A percentile compares a stretch with the other conserved stretches of the same genome.
Conservation (phyloP, 2,797 vertebrate genomes). For the Bradypus variegatus region DNA sequence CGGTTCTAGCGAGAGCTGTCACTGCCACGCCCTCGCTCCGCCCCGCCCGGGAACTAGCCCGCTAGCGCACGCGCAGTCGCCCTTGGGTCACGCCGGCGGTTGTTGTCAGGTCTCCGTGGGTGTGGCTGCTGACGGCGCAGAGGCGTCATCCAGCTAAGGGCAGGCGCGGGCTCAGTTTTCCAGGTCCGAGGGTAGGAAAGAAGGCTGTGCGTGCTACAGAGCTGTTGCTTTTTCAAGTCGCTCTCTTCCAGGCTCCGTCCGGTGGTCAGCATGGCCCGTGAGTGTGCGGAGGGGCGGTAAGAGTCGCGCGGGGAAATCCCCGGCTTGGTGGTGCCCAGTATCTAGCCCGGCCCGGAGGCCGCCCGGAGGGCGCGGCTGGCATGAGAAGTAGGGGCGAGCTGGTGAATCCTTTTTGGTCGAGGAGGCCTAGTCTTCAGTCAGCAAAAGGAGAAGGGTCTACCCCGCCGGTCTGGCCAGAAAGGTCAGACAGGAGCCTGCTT, state of each 20-base stretch:
- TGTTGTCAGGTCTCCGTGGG: background rate
- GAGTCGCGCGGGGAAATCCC: background rate
- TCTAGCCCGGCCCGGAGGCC: background rate
- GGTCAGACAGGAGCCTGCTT: accelerated
- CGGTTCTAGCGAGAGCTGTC: background rate
- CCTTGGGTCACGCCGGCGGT: background rate
- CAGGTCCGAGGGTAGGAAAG: accelerated
- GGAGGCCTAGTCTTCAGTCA: background rate
- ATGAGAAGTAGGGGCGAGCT: background rate
- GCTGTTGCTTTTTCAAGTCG: accelerated
- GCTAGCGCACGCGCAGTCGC: slow-evolving; percentile 33
- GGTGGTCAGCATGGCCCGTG: slow-evolving; percentile 67
- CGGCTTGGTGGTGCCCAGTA: no score
- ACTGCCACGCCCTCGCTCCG: background rate
- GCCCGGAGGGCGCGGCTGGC: background rate
- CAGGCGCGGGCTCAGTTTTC: background rate
- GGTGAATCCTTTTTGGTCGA: background rate
- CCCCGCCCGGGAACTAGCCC: background rate
- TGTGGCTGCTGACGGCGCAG: background rate
- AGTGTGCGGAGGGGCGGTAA: slow-evolving; percentile 36
- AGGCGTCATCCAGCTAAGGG: accelerated
- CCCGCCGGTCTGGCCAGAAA: background rate
- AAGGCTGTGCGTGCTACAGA: accelerated
- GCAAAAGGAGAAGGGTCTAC: background rate
- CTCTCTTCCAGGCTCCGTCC: background rate